These are phyloP conservation scores for Eleginops maclovinus DNA, from an alignment of 2,113 vertebrate species.

Conservation along the genomic window DNA sequence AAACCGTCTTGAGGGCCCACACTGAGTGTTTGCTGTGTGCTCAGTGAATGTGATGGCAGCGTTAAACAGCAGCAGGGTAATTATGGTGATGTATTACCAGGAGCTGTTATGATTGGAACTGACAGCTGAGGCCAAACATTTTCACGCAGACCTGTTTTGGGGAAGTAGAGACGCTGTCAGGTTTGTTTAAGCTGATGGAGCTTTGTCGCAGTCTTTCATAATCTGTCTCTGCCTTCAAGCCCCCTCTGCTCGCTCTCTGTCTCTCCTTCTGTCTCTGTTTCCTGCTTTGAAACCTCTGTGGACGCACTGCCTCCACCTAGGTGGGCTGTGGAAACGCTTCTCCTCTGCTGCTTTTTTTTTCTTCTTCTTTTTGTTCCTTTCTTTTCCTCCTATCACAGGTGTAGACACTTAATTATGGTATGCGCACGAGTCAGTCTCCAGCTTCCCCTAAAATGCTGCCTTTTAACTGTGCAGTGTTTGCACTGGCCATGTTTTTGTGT, in stretches of 20 bases:
- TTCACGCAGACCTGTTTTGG: conserved; percentile 63
- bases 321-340: conserved; percentile 72
- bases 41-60: conserved; percentile 50
- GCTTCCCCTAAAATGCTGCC: conserved; percentile 63
- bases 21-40: conserved; percentile 24
- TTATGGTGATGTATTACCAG: conserved; percentile 69
- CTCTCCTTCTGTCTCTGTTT: neutral
- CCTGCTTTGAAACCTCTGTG: conserved; percentile 10
- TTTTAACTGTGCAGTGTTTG: conserved; percentile 72
- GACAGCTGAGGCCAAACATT: conserved; percentile 73
- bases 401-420: conserved; percentile 77
- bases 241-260: conserved; percentile 12
- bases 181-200: conserved; percentile 60
- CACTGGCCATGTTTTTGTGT: conserved; percentile 9
- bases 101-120: conserved; percentile 68
- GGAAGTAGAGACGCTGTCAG: conserved; percentile 55
- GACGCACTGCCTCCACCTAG: conserved; percentile 60
- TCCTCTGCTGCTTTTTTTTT: conserved; percentile 13
- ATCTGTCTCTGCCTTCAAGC: conserved; percentile 31
- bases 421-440: conserved; percentile 66
- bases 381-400: conserved; percentile 69
- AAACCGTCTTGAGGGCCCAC: neutral
- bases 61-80: conserved; percentile 53
- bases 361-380: conserved; percentile 10
- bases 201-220: conserved; percentile 53